These are phyloP conservation scores for Cololabis saira DNA, from an alignment of 2,113 vertebrate genomes.

Conservation along the genomic window DNA sequence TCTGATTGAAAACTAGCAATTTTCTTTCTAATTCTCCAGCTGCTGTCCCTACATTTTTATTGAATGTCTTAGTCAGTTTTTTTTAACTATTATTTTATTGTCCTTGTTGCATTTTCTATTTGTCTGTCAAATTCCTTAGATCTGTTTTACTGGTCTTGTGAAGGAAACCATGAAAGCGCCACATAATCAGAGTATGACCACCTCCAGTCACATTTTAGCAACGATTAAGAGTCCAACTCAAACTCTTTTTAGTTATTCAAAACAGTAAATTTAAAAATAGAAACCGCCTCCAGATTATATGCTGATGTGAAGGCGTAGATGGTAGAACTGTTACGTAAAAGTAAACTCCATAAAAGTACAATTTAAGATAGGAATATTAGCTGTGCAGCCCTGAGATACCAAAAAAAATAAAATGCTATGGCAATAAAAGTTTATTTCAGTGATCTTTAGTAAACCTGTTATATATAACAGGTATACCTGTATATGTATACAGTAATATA, in stretches of 20 bases:
- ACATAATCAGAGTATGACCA: neutral
- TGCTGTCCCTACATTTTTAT: no score
- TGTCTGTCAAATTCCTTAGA: neutral
- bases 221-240: no score
- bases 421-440: neutral
- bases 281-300: neutral
- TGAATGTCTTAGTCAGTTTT: no score
- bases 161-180: neutral
- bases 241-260: neutral
- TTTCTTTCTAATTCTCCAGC: no score
- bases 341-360: neutral
- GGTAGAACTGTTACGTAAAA: neutral
- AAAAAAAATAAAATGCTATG: neutral
- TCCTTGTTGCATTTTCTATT: neutral
- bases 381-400: neutral
- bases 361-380: neutral
- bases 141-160: neutral
- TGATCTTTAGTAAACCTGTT: no score
- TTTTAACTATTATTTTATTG: neutral
- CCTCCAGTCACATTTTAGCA: neutral
- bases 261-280: neutral
- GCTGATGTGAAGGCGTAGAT: neutral
- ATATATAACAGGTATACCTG: no score
- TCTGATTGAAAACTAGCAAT: no score
- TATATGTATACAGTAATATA: no score